phyloP scores from a whole-genome alignment of 2,888 invertebrate species.

The Synanthedon formicaeformis region DNA sequence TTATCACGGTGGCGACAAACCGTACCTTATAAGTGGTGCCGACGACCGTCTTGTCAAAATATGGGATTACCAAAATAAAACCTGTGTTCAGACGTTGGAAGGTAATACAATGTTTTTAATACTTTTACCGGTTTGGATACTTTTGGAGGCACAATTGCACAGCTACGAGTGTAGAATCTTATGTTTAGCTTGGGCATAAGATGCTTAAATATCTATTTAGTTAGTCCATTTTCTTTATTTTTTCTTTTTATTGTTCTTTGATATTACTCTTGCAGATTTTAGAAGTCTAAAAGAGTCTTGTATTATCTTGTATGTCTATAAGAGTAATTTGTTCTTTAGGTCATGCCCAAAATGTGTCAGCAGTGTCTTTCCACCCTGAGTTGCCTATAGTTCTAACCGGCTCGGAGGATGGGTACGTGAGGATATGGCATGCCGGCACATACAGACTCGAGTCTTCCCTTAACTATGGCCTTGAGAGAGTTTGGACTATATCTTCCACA shows the following conservation, averaged over 20 bases:
- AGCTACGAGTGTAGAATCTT: too few species aligned
- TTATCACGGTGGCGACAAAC: constrained; percentile 99
- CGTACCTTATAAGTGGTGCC: constrained; percentile 98
- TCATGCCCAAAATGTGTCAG: constrained; percentile 95
- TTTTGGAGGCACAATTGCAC: too few species aligned
- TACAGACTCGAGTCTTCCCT: constrained; percentile 96
- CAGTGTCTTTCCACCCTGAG: constrained; percentile 98
- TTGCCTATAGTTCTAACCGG: constrained; percentile 96
- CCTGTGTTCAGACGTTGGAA: constrained; percentile 98
- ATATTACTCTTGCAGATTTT: not conserved
- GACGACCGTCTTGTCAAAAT: constrained; percentile 98
- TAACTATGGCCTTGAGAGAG: constrained; percentile 97
- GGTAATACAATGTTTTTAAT: constrained; percentile 30
- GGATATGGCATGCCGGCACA: constrained; percentile 99
- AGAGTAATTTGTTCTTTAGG: constrained; percentile 51
- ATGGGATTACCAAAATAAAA: constrained; percentile 99
- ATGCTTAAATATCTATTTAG: not conserved
- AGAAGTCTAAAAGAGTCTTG: too few species aligned
- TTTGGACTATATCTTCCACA: constrained; percentile 96
- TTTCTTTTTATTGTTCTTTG: not conserved
- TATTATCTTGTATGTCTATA: too few species aligned
- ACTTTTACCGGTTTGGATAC: not conserved
- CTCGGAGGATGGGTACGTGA: constrained; percentile 97
- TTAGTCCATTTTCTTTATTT: not conserved
- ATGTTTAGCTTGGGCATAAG: too few species aligned